Percentiles rank a stretch among this genome's conserved stretches.
Conservation (phyloP, 2,797 vertebrate species). For the Esox lucius region DNA sequence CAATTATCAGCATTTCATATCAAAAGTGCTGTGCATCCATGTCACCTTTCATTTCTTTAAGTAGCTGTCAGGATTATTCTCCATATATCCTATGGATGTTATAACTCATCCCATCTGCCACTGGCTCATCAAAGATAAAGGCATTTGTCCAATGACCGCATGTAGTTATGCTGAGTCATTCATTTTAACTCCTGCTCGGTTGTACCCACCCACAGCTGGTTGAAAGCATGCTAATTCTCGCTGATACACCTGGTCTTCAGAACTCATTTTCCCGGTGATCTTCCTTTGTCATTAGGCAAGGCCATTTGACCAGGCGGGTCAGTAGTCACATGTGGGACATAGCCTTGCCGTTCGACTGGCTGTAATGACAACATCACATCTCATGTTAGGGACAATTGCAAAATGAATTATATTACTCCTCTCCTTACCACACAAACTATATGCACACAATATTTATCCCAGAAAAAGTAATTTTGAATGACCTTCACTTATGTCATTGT, state of each 20-base stretch:
- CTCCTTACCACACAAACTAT: conserved; percentile 37
- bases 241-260: conserved; percentile 20
- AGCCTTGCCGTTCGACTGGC: conserved; percentile 11
- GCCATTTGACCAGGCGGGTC: conserved; percentile 38
- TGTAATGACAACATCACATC: conserved; percentile 21
- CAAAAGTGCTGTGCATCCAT: not conserved
- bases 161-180: conserved; percentile 7
- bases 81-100: conserved; percentile 13
- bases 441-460: conserved; percentile 37
- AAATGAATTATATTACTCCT: conserved; percentile 35
- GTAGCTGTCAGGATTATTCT: conserved; percentile 37
- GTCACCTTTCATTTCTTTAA: conserved; percentile 44
- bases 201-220: not conserved
- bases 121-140: conserved; percentile 28
- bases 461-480: conserved; percentile 47
- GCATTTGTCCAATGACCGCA: conserved; percentile 6
- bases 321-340: conserved; percentile 36
- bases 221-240: conserved; percentile 19
- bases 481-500: conserved; percentile 46
- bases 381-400: conserved; percentile 15
- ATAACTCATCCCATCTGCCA: conserved; percentile 18
- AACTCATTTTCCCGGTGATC: conserved; percentile 23
- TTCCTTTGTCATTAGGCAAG: conserved; percentile 31
- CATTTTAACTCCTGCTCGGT: conserved; percentile 9
- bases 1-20: conserved; percentile 30